These are phyloP conservation scores for Typhlichthys subterraneus DNA, from an alignment of 2,797 vertebrate species.

Conservation along the genomic window DNA sequence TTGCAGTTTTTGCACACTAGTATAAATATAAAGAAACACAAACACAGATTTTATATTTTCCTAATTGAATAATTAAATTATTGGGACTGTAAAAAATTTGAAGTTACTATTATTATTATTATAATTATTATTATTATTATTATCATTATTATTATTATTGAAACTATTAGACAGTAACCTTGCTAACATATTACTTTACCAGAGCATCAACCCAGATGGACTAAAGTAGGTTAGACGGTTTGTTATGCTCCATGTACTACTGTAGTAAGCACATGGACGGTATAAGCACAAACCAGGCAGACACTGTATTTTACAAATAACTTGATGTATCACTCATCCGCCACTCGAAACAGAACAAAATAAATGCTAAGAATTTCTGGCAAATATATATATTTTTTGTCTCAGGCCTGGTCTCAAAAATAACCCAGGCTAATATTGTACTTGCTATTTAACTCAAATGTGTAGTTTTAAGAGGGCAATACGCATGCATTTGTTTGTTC, in stretches of 20 bases:
- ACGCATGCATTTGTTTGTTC: slow-evolving; percentile 69
- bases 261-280: neutral
- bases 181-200: slow-evolving; percentile 22
- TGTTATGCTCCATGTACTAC: neutral
- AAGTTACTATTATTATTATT: neutral
- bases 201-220: slow-evolving; percentile 15
- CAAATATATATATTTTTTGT: slow-evolving; percentile 22
- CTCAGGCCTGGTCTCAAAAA: slow-evolving; percentile 16
- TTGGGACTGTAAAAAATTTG: neutral
- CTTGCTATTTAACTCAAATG: slow-evolving; percentile 11
- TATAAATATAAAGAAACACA: no score
- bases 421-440: neutral
- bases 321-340: slow-evolving; percentile 7
- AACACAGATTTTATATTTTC: no score
- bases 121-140: no score
- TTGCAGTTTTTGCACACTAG: no score
- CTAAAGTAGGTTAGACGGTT: slow-evolving; percentile 8
- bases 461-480: slow-evolving; percentile 42
- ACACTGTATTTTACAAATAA: neutral
- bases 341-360: slow-evolving; percentile 1
- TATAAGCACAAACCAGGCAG: slow-evolving; percentile 1
- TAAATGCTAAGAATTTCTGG: slow-evolving; percentile 9
- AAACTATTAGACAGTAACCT: neutral
- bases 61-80: no score
- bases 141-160: no score